These are phyloP conservation scores for Xerus inauris DNA, from an alignment of 2,113 vertebrate genomes.

Conservation along the genomic window DNA sequence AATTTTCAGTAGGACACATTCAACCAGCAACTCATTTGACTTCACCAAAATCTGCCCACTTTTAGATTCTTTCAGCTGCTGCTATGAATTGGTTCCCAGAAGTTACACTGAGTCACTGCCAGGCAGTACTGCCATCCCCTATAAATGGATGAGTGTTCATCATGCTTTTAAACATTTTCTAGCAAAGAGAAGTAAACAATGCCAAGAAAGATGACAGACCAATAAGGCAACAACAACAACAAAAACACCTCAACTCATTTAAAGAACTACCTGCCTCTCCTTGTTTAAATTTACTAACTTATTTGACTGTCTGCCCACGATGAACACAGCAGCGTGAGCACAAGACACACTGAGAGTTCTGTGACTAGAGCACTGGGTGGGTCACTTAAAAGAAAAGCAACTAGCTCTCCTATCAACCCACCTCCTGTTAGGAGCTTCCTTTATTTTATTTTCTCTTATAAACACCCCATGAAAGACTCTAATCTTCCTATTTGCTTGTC, in stretches of 20 bases:
- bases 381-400: neutral
- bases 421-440: neutral
- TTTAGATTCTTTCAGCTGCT: neutral
- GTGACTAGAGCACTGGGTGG: neutral
- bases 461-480: neutral
- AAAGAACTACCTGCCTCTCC: neutral
- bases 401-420: neutral
- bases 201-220: conserved; percentile 20
- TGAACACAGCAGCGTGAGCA: neutral
- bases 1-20: neutral
- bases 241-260: neutral
- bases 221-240: neutral
- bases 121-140: accelerated
- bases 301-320: neutral
- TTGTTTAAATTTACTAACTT: neutral
- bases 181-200: neutral
- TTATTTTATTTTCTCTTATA: neutral
- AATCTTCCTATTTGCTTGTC: neutral
- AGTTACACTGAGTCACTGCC: neutral
- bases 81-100: neutral
- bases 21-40: neutral
- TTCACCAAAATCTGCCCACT: neutral
- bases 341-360: neutral
- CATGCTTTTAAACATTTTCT: neutral
- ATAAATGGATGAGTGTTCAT: neutral